Base-by-base conservation (phyloP, 2,797 vertebrate genomes). In the Rhinichthys osculus region DNA sequence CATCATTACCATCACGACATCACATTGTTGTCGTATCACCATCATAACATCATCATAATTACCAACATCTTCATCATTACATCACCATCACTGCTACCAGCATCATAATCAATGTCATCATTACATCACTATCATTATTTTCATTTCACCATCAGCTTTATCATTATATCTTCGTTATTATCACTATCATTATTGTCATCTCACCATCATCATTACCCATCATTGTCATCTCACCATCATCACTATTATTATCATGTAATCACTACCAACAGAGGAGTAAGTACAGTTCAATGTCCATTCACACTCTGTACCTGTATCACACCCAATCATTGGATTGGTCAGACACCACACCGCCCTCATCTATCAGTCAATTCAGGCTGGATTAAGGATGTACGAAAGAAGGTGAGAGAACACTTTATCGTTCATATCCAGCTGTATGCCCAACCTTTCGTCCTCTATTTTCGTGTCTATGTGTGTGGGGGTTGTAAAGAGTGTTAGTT, bases 331-430 rank as follows among this genome's bases (percentile, higher is more conserved):
- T 82, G 83, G 7, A 79, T 74, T 74, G 73, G 57, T 62, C 69
- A 40, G 79, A 83, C n/a, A 23, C 47, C 42, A 42, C 57, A 16
- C 23, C 35, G 21, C 76, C 44, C 9, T 77, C 71, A 64, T 27
- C 87, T 81, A 66, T 66, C 84, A 66, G 83, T 80, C 47, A 83
- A 76, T 62, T 77, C 38, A 66, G 35, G 33, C 82, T 66, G 77
- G 74, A 87, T 72, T 42, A 74, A 78, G 62, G 67, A 82, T 59
- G 66, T 21, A 33, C 0, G 47, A 57, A 85, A 82, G 82, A 23
- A 70, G 62, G 83, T 69, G 35, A 76, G 62, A 71, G 64, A 85
- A 88, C 67, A 85, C 64, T 85, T 85, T 85, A 86, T 86, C 62
- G 4, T 73, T 78, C 83, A 83, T 81, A 67, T 88, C 79, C 83